Conservation (phyloP, 2,888 invertebrate species). For the Drosophila prolongata region DNA sequence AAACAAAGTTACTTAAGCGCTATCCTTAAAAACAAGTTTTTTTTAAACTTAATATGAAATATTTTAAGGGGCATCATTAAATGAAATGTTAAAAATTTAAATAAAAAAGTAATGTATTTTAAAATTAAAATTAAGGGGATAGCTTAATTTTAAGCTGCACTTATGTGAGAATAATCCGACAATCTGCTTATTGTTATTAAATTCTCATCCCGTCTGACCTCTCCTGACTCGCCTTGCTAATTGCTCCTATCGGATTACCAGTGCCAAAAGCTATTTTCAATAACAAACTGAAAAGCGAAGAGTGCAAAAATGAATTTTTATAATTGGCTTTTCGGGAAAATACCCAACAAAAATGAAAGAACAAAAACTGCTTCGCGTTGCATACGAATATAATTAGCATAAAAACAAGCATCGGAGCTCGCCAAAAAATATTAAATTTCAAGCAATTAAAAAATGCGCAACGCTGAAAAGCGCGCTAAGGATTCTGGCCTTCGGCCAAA, state of each 20-base stretch:
- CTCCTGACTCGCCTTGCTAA: constrained; percentile 54
- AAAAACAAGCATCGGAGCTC: constrained; percentile 48
- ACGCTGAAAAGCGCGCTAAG: constrained; percentile 59
- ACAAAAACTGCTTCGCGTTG: constrained; percentile 32
- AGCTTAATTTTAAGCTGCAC: constrained; percentile 2
- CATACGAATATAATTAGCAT: constrained; percentile 75
- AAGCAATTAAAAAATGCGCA: constrained; percentile 72
- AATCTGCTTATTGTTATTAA: constrained; percentile 66
- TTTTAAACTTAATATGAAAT: no score
- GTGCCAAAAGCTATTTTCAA: constrained; percentile 65
- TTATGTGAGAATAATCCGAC: constrained; percentile 35
- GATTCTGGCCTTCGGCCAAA: constrained; percentile 48
- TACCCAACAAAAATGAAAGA: constrained; percentile 18
- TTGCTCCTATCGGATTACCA: constrained; percentile 75
- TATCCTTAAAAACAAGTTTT: no score
- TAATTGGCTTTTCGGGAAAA: constrained; percentile 70
- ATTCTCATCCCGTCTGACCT: constrained; percentile 35
- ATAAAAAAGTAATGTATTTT: no score
- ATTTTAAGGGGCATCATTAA: no score
- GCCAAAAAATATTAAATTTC: constrained; percentile 75
- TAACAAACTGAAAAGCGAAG: constrained; percentile 37
- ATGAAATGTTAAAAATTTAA: no score
- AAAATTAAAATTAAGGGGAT: no score
- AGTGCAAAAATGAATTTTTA: constrained; percentile 72
- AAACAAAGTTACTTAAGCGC: no score